Conservation (phyloP, 2,888 invertebrate species). For the Drosophila stalkeri region DNA sequence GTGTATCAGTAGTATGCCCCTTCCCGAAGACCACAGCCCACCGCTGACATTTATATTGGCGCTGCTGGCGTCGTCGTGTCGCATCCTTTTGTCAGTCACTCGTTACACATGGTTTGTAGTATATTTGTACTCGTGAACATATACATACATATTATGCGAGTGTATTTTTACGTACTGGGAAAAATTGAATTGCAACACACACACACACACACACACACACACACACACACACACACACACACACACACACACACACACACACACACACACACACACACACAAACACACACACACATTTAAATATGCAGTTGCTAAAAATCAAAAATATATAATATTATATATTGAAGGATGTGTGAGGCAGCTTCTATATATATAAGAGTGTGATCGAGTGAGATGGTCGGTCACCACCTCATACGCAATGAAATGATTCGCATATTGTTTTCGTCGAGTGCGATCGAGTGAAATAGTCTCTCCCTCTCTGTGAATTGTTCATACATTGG, state of each 20-base stretch:
- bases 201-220: neutral
- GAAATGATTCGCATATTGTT: too few relatives aligned
- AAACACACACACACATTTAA: too few relatives aligned
- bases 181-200: neutral
- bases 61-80: slow-evolving; percentile 60
- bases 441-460: neutral
- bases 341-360: neutral
- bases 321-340: neutral
- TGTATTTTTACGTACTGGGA: neutral
- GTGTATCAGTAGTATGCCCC: slow-evolving; percentile 9
- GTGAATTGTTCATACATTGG: too few relatives aligned
- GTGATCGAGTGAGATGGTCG: neutral
- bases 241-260: too few relatives aligned
- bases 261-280: neutral
- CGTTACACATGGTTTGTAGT: slow-evolving; percentile 40
- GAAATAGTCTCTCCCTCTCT: neutral
- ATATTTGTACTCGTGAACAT: neutral
- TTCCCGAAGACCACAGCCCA: slow-evolving; percentile 20
- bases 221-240: neutral
- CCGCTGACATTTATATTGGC: slow-evolving; percentile 38
- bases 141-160: neutral
- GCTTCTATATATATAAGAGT: neutral
- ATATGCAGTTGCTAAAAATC: neutral
- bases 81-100: slow-evolving; percentile 53
- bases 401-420: neutral